Evolutionary conservation across 2,113 vertebrate genomes (phyloP).

Genomic region (Choloepus hoffmanni): DNA sequence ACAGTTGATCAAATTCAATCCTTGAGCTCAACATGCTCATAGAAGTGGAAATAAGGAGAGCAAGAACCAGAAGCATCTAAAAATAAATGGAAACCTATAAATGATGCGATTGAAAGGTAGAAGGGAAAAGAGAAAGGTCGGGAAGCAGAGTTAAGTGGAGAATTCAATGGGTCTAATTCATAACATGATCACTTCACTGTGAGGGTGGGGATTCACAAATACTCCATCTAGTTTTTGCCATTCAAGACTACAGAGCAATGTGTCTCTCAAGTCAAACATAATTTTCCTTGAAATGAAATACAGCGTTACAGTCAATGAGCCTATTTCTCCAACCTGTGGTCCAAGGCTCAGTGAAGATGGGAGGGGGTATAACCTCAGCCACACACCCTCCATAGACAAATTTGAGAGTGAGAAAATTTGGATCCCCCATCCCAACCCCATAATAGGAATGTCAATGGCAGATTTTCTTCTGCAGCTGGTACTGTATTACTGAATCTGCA

Average conservation of each 20-base stretch:
- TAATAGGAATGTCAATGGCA: not conserved
- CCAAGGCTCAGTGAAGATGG: not conserved
- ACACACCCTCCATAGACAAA: not conserved
- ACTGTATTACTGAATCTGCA: not conserved
- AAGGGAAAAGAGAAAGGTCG: not conserved
- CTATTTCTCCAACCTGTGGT: not conserved
- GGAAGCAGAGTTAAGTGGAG: not conserved
- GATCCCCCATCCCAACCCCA: not conserved
- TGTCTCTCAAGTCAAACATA: not conserved
- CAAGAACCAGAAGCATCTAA: not conserved
- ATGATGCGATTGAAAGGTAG: not conserved
- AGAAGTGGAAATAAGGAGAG: not conserved
- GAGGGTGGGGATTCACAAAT: not conserved
- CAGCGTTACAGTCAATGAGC: not conserved
- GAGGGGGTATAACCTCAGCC: not conserved
- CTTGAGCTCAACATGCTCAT: not conserved
- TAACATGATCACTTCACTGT: accelerated
- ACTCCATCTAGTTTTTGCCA: not conserved
- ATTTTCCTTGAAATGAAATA: not conserved
- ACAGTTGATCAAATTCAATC: not conserved
- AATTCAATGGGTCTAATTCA: not conserved
- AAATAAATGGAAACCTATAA: not conserved
- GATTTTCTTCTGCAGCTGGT: not conserved
- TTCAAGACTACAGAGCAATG: not conserved
- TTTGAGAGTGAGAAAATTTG: not conserved